phyloP scores from a whole-genome alignment of 1,140 invertebrate species.

The Diorhabda carinulata region DNA sequence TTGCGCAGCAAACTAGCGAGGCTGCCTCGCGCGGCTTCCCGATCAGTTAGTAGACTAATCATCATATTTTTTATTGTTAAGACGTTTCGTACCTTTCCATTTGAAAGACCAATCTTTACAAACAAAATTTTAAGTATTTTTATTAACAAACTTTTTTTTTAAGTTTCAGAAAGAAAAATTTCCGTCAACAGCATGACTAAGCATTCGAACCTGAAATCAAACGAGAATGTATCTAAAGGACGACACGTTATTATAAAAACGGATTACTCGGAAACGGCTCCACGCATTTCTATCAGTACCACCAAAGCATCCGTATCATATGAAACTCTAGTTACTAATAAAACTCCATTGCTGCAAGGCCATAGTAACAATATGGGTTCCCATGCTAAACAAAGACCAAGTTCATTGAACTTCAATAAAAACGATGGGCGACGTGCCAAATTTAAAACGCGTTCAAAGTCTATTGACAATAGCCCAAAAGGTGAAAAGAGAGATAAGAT shows the following conservation, averaged over 20 bases:
- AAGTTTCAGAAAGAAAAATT: slow-evolving; percentile 34
- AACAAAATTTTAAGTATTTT: no score
- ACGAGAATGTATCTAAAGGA: slow-evolving; percentile 23
- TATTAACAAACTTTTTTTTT: no score
- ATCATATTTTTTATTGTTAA: no score
- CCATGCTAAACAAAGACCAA: slow-evolving; percentile 31
- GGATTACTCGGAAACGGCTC: slow-evolving; percentile 23
- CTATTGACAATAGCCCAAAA: slow-evolving; percentile 39
- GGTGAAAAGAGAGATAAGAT: slow-evolving; percentile 23
- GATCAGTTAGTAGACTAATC: no score
- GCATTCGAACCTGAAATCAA: slow-evolving; percentile 32
- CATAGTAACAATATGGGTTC: slow-evolving; percentile 18
- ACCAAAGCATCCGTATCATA: slow-evolving; percentile 32
- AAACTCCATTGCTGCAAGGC: slow-evolving; percentile 22
- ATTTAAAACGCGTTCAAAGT: slow-evolving; percentile 39
- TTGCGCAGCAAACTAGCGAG: no score
- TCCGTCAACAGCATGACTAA: slow-evolving; percentile 31
- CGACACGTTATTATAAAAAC: slow-evolving; percentile 43
- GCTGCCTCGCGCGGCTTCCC: no score
- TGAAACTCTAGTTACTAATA: slow-evolving; percentile 26
- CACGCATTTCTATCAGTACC: slow-evolving; percentile 32
- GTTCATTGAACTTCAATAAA: slow-evolving; percentile 33
- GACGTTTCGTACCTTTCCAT: no score
- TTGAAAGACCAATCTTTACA: no score
- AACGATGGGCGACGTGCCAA: slow-evolving; percentile 23